Base-by-base conservation (phyloP, 2,113 vertebrate species). In the Sprattus sprattus region DNA sequence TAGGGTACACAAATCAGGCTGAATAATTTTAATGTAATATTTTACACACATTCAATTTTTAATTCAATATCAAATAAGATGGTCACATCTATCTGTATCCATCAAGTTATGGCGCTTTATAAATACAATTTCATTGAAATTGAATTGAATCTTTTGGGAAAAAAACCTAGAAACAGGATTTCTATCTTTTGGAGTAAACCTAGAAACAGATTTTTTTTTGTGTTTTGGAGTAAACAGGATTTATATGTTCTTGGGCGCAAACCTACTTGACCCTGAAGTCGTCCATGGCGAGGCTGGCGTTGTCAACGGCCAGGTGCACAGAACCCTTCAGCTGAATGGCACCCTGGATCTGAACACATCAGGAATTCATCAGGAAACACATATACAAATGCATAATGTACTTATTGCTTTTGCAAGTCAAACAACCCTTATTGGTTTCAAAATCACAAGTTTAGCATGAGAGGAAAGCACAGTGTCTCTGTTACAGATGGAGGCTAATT, bases 221-320 rank as follows among this genome's bases (percentile, higher is more conserved):
- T n/a, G n/a, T n/a, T n/a, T n/a, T n/a, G n/a, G n/a, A n/a, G n/a
- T n/a, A n/a, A 39, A 39, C 39, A 1, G 39, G 39, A 39, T 39
- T 39, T 39, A 39, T 39, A 39, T 39, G 39, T 39, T 28, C 5
- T 32, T 3, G 4, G 7, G 44, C 11, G 13, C 4, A 49, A 10
- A 89, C 94, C 94, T 84, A 95, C 95, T 96, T 96, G 45, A 93
- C 87, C 87, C 86, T 93, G 91, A 96, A 97, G 92, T 96, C 95
- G 0, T 96, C 95, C 0, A 92, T 89, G 60, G 96, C 94, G 87
- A 96, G 91, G 64, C 92, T 95, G 81, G 94, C 92, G 0, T 97
- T 96, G 84, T 96, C 96, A 0, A 96, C 93, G 60, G 91, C 87
- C 47, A 95, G 90, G 0, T 93, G n/a, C 8, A 95, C 84, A 22